Conservation (phyloP, 1,140 invertebrate genomes). For the Tetraneura akinire region DNA sequence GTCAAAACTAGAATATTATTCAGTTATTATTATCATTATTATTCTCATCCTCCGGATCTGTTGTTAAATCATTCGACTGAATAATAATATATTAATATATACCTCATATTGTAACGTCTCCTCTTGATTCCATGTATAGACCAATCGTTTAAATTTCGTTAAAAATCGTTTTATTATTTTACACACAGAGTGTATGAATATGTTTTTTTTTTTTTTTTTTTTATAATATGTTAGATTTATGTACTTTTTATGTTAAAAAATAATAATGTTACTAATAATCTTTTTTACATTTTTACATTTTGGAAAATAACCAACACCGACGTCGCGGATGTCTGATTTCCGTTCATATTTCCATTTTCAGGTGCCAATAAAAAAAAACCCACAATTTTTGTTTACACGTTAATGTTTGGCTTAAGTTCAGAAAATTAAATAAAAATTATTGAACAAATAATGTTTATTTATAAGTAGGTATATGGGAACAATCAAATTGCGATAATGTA, state of each 20-base stretch:
- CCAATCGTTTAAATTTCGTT: too few species aligned
- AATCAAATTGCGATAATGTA: too few species aligned
- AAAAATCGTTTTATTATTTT: background rate
- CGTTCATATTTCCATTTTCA: background rate
- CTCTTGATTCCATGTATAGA: too few species aligned
- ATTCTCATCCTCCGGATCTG: background rate
- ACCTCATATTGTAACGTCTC: too few species aligned
- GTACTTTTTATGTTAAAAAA: too few species aligned
- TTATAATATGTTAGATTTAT: too few species aligned
- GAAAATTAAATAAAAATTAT: background rate
- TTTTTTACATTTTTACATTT: background rate
- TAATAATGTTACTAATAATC: too few species aligned
- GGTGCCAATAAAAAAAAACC: slow-evolving; percentile 28
- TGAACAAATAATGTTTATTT: too few species aligned
- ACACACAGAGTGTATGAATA: background rate
- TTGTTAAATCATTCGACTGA: background rate
- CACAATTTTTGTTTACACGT: background rate
- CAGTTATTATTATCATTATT: background rate
- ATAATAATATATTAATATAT: background rate
- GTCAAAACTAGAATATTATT: background rate
- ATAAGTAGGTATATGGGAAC: too few species aligned
- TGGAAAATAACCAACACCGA: slow-evolving; percentile 2
- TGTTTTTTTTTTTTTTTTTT: too few species aligned
- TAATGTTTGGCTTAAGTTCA: background rate
- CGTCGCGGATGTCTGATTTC: background rate